These are phyloP conservation scores for Trialeurodes vaporariorum DNA, from an alignment of 1,140 invertebrate species.

Conservation along the genomic window DNA sequence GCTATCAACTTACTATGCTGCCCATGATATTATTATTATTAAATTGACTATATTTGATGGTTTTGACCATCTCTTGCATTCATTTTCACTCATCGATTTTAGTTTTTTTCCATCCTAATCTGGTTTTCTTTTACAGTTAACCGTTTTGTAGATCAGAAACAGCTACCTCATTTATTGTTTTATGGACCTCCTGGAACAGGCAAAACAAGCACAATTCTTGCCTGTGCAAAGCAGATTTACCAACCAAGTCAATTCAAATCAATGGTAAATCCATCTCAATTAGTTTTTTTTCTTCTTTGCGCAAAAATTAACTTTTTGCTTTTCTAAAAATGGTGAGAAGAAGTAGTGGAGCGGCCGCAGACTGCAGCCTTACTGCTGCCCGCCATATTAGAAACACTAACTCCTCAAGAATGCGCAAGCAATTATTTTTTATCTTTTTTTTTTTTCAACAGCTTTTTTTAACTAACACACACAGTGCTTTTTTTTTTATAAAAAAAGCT, in stretches of 20 bases:
- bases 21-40: too few species aligned
- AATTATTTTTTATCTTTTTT: too few species aligned
- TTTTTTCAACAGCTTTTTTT: too few species aligned
- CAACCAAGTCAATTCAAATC: conserved; percentile 72
- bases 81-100: conserved; percentile 8
- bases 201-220: conserved; percentile 96
- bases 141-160: conserved; percentile 84
- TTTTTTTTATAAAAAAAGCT: too few species aligned
- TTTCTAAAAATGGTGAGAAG: neutral
- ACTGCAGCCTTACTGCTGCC: too few species aligned
- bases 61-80: conserved; percentile 4
- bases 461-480: too few species aligned
- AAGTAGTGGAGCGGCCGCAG: neutral
- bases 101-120: conserved; percentile 6
- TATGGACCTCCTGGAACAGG: conserved; percentile 99
- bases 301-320: neutral
- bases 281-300: too few species aligned
- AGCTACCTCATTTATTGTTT: conserved; percentile 90
- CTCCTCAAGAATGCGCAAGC: too few species aligned
- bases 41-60: neutral
- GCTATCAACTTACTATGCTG: too few species aligned
- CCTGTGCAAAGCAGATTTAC: conserved; percentile 89
- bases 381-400: too few species aligned
- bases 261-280: too few species aligned
- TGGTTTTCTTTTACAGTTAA: conserved; percentile 58